Conservation (phyloP, 2,888 invertebrate species). For the Cataglyphis rosenhaueri region DNA sequence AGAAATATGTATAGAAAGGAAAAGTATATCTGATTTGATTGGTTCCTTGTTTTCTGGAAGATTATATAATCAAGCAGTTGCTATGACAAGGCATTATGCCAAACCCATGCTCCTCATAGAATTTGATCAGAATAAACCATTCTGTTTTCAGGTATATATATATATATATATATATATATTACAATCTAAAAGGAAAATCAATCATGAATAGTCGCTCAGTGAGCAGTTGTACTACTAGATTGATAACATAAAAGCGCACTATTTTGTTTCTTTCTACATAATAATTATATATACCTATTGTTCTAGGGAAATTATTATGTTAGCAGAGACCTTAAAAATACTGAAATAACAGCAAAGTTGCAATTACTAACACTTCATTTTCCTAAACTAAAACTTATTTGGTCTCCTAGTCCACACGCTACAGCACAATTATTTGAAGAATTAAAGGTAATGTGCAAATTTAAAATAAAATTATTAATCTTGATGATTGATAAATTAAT, state of each 20-base stretch:
- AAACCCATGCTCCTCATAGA: constrained; percentile 97
- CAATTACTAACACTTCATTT: constrained; percentile 98
- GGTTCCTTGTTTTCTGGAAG: constrained; percentile 98
- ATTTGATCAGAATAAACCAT: constrained; percentile 97
- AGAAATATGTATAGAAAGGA: constrained; percentile 98
- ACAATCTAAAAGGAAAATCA: background rate
- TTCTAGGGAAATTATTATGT: constrained; percentile 92
- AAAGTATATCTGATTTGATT: constrained; percentile 97
- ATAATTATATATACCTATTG: background rate
- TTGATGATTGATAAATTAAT: background rate
- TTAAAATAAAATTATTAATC: constrained; percentile 3
- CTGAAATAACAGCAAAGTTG: constrained; percentile 94
- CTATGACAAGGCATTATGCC: constrained; percentile 96
- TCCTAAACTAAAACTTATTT: constrained; percentile 95
- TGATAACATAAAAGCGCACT: background rate
- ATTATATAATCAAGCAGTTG: constrained; percentile 97
- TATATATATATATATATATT: too few species aligned
- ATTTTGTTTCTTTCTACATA: background rate
- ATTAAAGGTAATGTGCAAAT: constrained; percentile 90
- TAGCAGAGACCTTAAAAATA: constrained; percentile 91
- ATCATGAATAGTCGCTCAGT: too few species aligned
- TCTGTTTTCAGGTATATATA: constrained; percentile 90
- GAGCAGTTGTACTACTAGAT: too few species aligned
- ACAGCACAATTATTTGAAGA: constrained; percentile 98
- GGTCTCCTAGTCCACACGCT: constrained; percentile 98